Evolutionary conservation across 2,113 vertebrate genomes (phyloP).

Genomic region (Rhizomys pruinosus): DNA sequence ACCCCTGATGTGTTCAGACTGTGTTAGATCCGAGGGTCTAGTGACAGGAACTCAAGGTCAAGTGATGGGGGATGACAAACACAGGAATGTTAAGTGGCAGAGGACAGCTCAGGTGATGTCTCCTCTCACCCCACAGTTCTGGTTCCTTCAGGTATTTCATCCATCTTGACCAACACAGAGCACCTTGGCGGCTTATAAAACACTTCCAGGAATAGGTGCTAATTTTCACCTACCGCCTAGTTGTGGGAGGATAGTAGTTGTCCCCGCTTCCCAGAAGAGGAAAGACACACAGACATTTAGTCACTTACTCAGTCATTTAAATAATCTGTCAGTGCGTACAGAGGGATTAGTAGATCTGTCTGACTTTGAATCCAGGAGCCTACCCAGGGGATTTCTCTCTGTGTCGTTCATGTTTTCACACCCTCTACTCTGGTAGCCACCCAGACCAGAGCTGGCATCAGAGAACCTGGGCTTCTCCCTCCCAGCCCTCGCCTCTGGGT

Average conservation of each 20-base stretch:
- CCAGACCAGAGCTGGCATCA: background rate
- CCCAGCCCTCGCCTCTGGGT: background rate
- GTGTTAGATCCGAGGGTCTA: background rate
- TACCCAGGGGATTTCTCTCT: accelerated
- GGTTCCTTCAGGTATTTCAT: background rate
- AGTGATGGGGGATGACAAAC: too few species aligned
- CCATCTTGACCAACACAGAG: background rate
- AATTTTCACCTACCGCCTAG: background rate
- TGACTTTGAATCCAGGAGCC: background rate
- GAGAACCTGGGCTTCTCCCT: background rate
- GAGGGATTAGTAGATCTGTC: background rate
- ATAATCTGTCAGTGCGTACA: background rate
- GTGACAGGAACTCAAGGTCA: background rate
- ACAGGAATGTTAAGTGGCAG: background rate
- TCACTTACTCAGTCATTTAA: background rate
- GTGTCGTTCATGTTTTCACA: accelerated
- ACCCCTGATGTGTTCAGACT: background rate
- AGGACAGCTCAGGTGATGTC: background rate
- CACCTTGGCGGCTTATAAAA: background rate
- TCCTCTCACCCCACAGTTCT: background rate
- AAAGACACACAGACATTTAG: background rate
- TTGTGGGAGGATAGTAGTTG: too few species aligned
- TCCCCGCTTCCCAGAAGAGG: background rate
- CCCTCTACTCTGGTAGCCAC: background rate
- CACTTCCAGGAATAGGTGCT: background rate